Evolutionary conservation across 2,797 vertebrate genomes (phyloP), one percentile per base, ranked within the genome.

Genomic region (Nasua narica): DNA sequence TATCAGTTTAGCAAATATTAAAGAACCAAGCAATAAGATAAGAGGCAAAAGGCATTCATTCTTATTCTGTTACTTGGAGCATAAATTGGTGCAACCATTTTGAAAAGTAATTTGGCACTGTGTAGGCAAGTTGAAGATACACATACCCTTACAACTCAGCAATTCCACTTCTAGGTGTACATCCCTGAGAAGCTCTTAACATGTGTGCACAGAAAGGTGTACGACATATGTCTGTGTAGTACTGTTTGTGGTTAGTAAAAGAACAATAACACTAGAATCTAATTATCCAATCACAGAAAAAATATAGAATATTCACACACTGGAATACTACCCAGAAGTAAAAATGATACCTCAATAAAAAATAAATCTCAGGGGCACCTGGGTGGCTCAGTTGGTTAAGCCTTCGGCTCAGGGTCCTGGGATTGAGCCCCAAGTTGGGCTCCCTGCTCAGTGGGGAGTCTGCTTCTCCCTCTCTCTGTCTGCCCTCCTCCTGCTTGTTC

Each of bases 211-310:
- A 72, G 87, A 46, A 62, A 74, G 52, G 27, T 50, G 13, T 60
- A 43, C 32, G 85, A 69, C 69, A 89, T 48, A 85, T 35, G 48
- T 87, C 65, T 86, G 76, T 19, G 8, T 27, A 65, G n/a, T 27
- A 83, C 12, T 89, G 35, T 32, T 84, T 54, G 70, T 35, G 81
- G 50, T 95, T 77, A 93, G 16, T 93, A 85, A 93, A 81, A 77
- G 37, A 92, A 92, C 23, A 50, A 27, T 37, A 92, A 92, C 19
- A 50, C 29, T 35, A 89, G 5, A 95, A 85, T 60, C 23, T 54
- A 88, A 70, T 52, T 81, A 87, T 62, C 46, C 21, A 87, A 18
- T 40, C n/a, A 85, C 29, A 79, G 23, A 90, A 37, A 19, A 92
- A 93, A 89, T 46, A 84, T 29, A 81, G 35, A 81, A 76, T 35